Base-by-base conservation (phyloP, 2,113 vertebrate genomes). In the Heteronetta atricapilla region DNA sequence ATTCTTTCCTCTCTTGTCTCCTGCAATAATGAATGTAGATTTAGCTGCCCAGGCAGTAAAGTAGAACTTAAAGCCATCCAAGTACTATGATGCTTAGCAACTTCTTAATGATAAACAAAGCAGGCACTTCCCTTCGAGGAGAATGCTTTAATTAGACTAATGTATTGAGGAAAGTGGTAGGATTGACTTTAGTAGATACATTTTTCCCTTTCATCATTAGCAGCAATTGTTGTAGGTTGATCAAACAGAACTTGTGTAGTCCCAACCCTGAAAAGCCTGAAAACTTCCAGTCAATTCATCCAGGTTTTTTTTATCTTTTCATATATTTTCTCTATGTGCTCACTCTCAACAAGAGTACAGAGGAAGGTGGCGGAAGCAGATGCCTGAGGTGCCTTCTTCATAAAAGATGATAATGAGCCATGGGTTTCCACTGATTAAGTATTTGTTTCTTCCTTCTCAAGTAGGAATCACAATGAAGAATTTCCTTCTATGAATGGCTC, bases 1-100 rank as follows among this genome's bases (percentile, higher is more conserved):
- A 99, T 99, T 95, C 99, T 97, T 96, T 99, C 98, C 91, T 98
- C 98, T 86, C 98, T 97, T 11, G 98, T 99, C 94, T 99, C 98
- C 99, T 99, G 89, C 33, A 79, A 95, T 36, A 59, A 31, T 0
- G 3, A 83, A 38, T 23, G 11, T 2, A 88, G 52, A 70, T 75
- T 89, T 86, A 88, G 33, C 23, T 88, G 68, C 31, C 42, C 40
- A 72, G n/a, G 42, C 33, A 34, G 16, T 67, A 59, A 68, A n/a
- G 60, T 11, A 86, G n/a, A 22, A 80, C n/a, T 67, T 86, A 52
- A 25, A 91, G 21, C 38, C 89, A 67, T 67, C 50, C 75, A 81
- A 33, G 42, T 15, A 73, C 19, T 3, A 6, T 55, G 12, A 64
- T 25, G 60, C 8, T 2, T 7, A 81, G 40, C 11, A 46, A 38